Evolutionary conservation across 2,888 invertebrate species (phyloP).

Genomic region (Andrena chrysosceles): DNA sequence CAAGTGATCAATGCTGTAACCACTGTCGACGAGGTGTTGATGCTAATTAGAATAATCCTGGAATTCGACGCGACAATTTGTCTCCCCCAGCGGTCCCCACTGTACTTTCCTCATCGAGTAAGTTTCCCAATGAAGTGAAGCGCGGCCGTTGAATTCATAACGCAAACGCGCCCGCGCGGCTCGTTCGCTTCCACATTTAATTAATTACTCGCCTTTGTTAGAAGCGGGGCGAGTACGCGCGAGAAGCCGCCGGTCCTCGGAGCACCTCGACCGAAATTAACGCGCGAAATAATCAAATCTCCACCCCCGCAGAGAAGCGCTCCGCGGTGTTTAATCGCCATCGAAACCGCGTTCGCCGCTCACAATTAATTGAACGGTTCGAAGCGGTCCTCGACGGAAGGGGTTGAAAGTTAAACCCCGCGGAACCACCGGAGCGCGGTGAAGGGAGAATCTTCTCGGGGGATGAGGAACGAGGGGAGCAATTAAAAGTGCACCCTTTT

Average conservation of each 20-base stretch:
- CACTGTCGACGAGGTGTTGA: too few relatives aligned
- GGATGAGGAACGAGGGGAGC: neutral
- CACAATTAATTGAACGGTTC: conserved; percentile 6
- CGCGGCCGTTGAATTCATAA: neutral
- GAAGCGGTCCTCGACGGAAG: neutral
- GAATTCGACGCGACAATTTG: neutral
- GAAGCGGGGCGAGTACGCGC: neutral
- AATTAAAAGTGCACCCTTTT: conserved; percentile 66
- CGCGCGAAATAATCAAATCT: conserved; percentile 18
- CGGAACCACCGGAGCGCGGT: neutral
- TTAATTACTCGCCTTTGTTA: conserved; percentile 21
- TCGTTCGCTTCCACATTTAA: conserved; percentile 13
- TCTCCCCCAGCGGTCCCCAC: neutral
- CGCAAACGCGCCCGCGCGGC: neutral
- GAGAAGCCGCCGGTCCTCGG: neutral
- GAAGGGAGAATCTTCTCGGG: neutral
- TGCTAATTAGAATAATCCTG: neutral
- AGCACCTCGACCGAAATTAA: conserved; percentile 3
- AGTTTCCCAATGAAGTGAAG: too few relatives aligned
- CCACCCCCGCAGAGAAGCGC: neutral
- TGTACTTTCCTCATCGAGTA: neutral
- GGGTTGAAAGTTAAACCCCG: neutral
- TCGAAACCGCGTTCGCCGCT: neutral
- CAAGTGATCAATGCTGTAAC: neutral
- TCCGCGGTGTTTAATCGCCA: conserved; percentile 15